Evolutionary conservation across 2,113 vertebrate genomes (phyloP).

Genomic region (Seriola dumerili): DNA sequence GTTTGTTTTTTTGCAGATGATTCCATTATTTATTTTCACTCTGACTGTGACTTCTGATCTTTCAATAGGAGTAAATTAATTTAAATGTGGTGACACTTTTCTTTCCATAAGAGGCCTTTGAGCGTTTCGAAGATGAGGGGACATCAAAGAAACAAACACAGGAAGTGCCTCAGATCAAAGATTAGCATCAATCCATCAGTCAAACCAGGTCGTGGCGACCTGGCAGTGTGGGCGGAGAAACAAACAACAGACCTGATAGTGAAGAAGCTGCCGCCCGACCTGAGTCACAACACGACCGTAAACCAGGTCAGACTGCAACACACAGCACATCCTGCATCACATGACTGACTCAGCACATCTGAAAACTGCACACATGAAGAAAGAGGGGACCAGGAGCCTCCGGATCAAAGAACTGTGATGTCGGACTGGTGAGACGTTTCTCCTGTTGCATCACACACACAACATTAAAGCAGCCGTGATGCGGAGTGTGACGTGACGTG

Average conservation of each 20-base stretch:
- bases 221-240: conserved; percentile 40
- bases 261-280: conserved; percentile 26
- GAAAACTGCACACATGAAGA: not conserved
- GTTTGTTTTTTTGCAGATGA: no score
- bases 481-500: not conserved
- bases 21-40: no score
- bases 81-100: no score
- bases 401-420: no score
- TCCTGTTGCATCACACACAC: not conserved
- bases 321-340: not conserved
- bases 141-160: not conserved
- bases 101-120: not conserved
- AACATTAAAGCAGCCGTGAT: not conserved
- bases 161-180: conserved; percentile 26
- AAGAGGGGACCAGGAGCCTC: not conserved
- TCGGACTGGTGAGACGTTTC: not conserved
- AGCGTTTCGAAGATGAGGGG: not conserved
- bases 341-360: not conserved
- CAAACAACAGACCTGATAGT: not conserved
- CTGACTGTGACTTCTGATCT: no score
- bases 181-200: conserved; percentile 30
- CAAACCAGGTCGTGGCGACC: conserved; percentile 43
- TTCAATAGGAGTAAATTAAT: no score
- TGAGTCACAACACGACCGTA: conserved; percentile 54
- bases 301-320: conserved; percentile 53